These are phyloP conservation scores for Habrosyne pyritoides DNA, from an alignment of 2,888 invertebrate species.

Conservation along the genomic window DNA sequence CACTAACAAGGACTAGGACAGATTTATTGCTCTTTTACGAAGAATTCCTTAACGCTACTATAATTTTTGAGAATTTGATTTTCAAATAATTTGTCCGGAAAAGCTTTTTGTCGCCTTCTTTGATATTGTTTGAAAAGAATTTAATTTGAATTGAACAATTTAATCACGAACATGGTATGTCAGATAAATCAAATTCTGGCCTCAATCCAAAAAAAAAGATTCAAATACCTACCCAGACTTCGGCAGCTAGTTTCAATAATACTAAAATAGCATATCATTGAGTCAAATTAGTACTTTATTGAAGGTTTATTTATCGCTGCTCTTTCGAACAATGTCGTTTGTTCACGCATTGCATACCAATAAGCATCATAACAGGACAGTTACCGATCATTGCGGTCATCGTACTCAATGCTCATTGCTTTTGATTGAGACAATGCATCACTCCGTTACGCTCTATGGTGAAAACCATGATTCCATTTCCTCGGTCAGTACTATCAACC, in stretches of 20 bases:
- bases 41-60: conserved; percentile 56
- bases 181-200: too few species aligned
- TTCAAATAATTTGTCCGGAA: conserved; percentile 37
- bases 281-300: not conserved
- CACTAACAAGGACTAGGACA: conserved; percentile 75
- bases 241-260: not conserved
- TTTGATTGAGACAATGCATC: conserved; percentile 77
- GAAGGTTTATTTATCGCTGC: not conserved
- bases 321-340: conserved; percentile 37
- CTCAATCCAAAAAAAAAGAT: too few species aligned
- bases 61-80: conserved; percentile 55
- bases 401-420: conserved; percentile 73
- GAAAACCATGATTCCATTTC: conserved; percentile 61
- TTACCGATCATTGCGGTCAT: conserved; percentile 78
- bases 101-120: conserved; percentile 30
- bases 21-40: conserved; percentile 69
- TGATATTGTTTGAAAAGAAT: conserved; percentile 10
- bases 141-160: not conserved
- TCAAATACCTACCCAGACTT: too few species aligned
- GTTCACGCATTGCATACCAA: conserved; percentile 55
- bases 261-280: not conserved
- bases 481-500: conserved; percentile 53
- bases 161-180: too few species aligned
- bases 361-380: conserved; percentile 53
- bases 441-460: conserved; percentile 59